Evolutionary conservation across 2,113 vertebrate genomes (phyloP), one percentile per base, ranked within the genome.

Genomic region (Salminus brasiliensis): DNA sequence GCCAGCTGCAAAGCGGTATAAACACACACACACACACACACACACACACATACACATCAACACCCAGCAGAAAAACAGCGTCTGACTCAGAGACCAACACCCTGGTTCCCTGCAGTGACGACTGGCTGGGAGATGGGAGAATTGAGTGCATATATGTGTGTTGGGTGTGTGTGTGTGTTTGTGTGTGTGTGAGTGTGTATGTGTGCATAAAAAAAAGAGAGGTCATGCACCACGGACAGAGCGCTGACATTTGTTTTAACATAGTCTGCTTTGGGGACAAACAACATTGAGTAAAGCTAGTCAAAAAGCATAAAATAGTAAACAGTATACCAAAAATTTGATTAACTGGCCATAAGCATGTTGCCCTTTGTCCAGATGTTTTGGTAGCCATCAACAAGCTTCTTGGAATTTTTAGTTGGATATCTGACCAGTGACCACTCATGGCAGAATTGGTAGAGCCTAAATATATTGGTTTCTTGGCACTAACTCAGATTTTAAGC

Each of bases 1-100:
- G 80, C 84, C 84, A 85, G 62, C 68, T 81, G 29, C 69, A 73
- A 32, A 59, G 65, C 21, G 57, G 67, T 71, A 41, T 72, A 79
- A 62, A 82, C 67, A 72, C 80, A 76, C 63, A 70, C 21, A 43
- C 43, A 65, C 57, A 76, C 43, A 71, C 65, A 53, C 30, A 63
- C 43, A 68, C 72, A 65, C 39, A 63, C 53, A 71, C 67, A n/a
- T n/a, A 67, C 70, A 65, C 47, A 83, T 76, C 74, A 65, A 60
- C 53, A 53, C 57, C 16, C 29, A 16, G 73, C 45, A 57, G 67
- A 72, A 79, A 76, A 81, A 71, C 25, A 67, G 49, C 25, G 76
- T 76, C 59, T 72, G 72, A 55, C 34, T 72, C 68, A 62, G 60
- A 70, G 41, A 69, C 78, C 79, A 70, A 68, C 71, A 70, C 45